Evolutionary conservation across 2,888 invertebrate genomes (phyloP), one percentile per base, ranked within the genome.

Genomic region (Synanthedon myopaeformis): DNA sequence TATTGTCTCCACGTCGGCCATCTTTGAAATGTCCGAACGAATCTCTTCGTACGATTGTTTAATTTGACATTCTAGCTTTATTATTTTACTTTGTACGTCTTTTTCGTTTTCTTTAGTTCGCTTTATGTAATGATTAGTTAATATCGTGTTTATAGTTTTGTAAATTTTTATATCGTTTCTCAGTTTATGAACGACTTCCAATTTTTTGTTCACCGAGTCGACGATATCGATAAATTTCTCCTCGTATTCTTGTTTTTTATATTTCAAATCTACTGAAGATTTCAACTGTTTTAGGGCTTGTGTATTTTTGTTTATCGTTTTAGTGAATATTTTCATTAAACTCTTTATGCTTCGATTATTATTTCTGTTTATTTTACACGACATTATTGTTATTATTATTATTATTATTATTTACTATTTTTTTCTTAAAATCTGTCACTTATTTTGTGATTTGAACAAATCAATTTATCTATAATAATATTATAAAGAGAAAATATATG

Each of bases 141-240:
- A 53, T 12, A 87, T 80, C 0, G 87, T 85, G 55, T 87, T 87
- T 2, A 87, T 80, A 0, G 87, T 85, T 74, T 72, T 77, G 51
- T 80, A 87, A 61, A 86, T 83, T 75, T 84, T 87, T 0, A 87
- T 85, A 52, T 87, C 87, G 66, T 79, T 86, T 55, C 87, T 66
- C 52, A 87, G 61, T 67, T 85, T 86, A 55, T 81, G 72, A 0
- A 87, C 79, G 1, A 82, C 64, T 42, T 86, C 84, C 28, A 87
- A 73, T 73, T 86, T 87, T n/a, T 86, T 82, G 72, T 87, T 79
- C 4, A 84, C 70, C 1, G 74, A 72, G 8, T 73, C 77, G 53
- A 82, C 69, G 61, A 83, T 63, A 49, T 82, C 80, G 65, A 82
- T 67, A 12, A 79, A 65, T 68, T 72, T 75, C 10, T 82, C 78